phyloP scores from a whole-genome alignment of 2,797 vertebrate species.

The Orientallactaga sibirica region DNA sequence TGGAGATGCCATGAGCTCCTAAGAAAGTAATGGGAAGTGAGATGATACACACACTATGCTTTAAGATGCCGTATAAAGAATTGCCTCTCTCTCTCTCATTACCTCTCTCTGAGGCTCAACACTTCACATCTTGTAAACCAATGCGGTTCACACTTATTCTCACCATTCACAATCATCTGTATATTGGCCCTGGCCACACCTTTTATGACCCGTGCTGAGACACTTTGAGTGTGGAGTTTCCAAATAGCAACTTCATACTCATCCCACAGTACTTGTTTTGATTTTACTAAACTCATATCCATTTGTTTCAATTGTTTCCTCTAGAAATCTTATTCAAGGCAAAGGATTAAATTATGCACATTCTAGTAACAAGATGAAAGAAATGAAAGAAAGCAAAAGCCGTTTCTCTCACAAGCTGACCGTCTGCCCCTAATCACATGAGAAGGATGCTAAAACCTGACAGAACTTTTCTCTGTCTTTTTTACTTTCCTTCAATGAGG shows the following conservation, averaged over 20 bases:
- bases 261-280: neutral
- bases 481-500: neutral
- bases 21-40: neutral
- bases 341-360: conserved; percentile 47
- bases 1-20: neutral
- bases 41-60: neutral
- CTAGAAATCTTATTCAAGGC: conserved; percentile 42
- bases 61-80: neutral
- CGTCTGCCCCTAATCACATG: neutral
- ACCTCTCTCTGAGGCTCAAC: neutral
- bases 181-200: neutral
- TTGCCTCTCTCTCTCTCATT: neutral
- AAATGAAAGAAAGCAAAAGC: conserved; percentile 18
- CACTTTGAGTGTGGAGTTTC: neutral
- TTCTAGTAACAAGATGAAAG: neutral
- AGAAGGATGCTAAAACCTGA: neutral
- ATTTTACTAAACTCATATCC: neutral
- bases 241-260: neutral
- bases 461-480: neutral
- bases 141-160: neutral
- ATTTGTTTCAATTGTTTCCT: conserved; percentile 6
- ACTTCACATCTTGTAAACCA: neutral
- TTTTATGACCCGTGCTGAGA: neutral
- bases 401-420: neutral
- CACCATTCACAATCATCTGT: neutral